Evolutionary conservation across 2,888 invertebrate genomes (phyloP).

Genomic region (Dasysyrphus tricinctus): DNA sequence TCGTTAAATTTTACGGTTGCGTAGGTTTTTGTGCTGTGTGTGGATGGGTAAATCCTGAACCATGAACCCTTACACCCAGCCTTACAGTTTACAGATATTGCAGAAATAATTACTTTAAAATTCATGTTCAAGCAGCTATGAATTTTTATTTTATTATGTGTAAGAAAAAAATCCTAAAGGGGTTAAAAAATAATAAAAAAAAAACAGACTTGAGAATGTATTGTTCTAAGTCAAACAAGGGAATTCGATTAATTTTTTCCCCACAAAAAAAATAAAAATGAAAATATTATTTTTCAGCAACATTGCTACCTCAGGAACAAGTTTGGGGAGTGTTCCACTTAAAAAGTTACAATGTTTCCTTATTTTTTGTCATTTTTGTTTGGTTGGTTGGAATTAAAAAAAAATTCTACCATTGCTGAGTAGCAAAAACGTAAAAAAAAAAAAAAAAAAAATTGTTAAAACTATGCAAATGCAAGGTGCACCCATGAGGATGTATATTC

Average conservation of each 20-base stretch:
- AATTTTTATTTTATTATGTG: constrained; percentile 18
- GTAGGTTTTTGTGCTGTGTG: constrained; percentile 12
- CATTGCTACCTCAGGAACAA: constrained; percentile 1
- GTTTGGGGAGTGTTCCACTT: constrained; percentile 19
- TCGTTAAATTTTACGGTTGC: constrained; percentile 68
- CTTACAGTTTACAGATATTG: constrained; percentile 6
- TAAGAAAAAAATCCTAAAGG: constrained; percentile 11
- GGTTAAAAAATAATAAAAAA: neutral
- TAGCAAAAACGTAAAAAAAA: constrained; percentile 1
- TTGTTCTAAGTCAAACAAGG: constrained; percentile 10
- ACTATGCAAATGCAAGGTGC: constrained; percentile 55
- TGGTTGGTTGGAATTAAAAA: constrained; percentile 15
- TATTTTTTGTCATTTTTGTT: neutral
- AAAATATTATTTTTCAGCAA: neutral
- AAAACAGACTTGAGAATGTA: neutral
- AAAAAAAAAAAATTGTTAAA: constrained; percentile 12
- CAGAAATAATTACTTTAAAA: constrained; percentile 65
- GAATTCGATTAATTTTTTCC: constrained; percentile 37
- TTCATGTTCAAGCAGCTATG: constrained; percentile 38
- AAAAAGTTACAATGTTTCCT: constrained; percentile 3
- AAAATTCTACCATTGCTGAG: constrained; percentile 17
- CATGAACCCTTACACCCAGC: neutral
- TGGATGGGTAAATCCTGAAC: constrained; percentile 46
- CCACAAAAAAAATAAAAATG: neutral
- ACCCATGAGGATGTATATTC: neutral